Conservation (phyloP, 2,797 vertebrate genomes). For the Synaphobranchus kaupii region DNA sequence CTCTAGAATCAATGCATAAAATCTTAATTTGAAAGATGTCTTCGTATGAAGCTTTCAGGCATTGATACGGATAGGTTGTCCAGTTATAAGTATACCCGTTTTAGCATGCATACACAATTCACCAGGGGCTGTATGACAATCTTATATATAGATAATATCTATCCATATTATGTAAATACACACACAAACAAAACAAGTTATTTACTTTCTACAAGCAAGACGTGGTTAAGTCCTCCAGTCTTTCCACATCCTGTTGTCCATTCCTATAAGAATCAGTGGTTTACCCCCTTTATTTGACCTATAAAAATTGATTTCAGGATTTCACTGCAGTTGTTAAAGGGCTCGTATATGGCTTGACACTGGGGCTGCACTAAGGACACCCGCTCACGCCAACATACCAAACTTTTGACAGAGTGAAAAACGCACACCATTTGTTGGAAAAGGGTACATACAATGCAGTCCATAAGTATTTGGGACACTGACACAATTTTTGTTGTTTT, state of each 20-base stretch:
- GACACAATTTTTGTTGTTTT: too few species aligned
- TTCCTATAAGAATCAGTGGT: neutral
- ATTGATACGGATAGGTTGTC: neutral
- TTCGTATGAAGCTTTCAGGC: neutral
- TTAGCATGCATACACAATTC: neutral
- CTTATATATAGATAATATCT: too few species aligned
- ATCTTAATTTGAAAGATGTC: neutral
- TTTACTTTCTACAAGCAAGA: neutral
- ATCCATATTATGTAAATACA: neutral
- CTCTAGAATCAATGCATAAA: neutral
- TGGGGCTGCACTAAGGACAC: neutral
- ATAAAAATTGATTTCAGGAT: slow-evolving; percentile 3
- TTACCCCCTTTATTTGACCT: neutral
- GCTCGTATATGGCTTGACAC: neutral
- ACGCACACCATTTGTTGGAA: too few species aligned
- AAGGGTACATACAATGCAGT: too few species aligned
- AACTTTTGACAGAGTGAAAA: too few species aligned
- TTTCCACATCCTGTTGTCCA: neutral
- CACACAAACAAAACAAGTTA: neutral
- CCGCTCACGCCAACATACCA: too few species aligned
- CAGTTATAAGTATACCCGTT: neutral
- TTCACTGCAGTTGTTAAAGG: slow-evolving; percentile 10
- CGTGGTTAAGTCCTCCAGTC: neutral
- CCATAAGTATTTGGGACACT: too few species aligned
- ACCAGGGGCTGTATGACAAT: neutral